Evolutionary conservation across 2,888 invertebrate species (phyloP).

Genomic region (Diabrotica balteata): DNA sequence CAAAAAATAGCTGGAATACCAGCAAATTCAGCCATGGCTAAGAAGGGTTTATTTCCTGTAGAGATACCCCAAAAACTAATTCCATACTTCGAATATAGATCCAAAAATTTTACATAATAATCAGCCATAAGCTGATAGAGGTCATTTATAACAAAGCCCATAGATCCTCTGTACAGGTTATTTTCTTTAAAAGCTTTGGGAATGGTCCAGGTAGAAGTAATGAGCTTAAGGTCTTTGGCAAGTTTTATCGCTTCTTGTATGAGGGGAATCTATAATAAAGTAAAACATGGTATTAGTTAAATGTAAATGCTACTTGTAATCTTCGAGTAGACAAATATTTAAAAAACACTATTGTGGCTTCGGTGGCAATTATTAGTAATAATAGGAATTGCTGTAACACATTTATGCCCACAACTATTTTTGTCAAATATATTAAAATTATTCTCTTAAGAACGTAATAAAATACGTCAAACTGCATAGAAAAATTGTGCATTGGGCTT

Average conservation of each 20-base stretch:
- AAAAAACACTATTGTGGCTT: too few relatives aligned
- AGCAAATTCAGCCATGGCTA: constrained; percentile 22
- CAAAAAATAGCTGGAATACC: constrained; percentile 31
- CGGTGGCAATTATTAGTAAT: too few relatives aligned
- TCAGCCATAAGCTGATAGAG: constrained; percentile 81
- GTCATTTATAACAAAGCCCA: constrained; percentile 47
- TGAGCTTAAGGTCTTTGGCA: constrained; percentile 54
- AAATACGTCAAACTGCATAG: too few relatives aligned
- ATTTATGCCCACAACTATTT: too few relatives aligned
- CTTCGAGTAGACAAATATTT: too few relatives aligned
- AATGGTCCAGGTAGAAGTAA: constrained; percentile 68
- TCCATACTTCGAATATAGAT: constrained; percentile 73
- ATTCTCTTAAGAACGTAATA: too few relatives aligned
- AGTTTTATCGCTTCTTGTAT: constrained; percentile 47
- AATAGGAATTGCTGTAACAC: too few relatives aligned
- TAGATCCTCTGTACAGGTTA: constrained; percentile 51
- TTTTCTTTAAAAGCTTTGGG: constrained; percentile 65
- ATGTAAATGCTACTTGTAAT: too few relatives aligned
- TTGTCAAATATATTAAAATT: too few relatives aligned
- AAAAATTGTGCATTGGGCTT: too few relatives aligned
- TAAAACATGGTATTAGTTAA: too few relatives aligned
- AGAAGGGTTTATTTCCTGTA: constrained; percentile 29
- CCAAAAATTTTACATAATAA: constrained; percentile 81
- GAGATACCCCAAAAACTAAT: constrained; percentile 78
- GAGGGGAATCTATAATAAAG: constrained; percentile 48